These are phyloP conservation scores for Todiramphus saurophagus DNA, from an alignment of 2,113 vertebrate species.

Conservation along the genomic window DNA sequence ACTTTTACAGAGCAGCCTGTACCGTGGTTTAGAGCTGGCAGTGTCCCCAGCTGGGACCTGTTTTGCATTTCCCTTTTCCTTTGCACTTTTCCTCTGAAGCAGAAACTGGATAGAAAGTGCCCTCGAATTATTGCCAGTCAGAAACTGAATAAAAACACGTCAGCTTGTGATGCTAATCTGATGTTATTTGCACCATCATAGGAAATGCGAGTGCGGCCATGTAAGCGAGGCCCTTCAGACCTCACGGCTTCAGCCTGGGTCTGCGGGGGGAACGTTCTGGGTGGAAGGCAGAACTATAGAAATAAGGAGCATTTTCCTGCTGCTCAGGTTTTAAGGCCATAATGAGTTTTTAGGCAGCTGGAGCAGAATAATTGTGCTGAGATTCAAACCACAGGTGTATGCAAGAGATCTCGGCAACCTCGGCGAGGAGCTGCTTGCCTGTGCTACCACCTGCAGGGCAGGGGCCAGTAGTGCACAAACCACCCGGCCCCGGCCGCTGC, in stretches of 20 bases:
- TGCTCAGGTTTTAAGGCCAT: neutral
- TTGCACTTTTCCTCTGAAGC: neutral
- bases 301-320: fast-evolving
- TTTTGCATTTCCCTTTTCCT: neutral
- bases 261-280: too few relatives aligned
- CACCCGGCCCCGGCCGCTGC: neutral
- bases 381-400: too few relatives aligned
- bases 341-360: neutral
- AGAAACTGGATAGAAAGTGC: neutral
- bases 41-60: neutral
- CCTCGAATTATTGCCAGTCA: neutral
- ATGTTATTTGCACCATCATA: neutral
- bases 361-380: neutral
- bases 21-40: neutral
- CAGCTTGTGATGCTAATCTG: neutral
- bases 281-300: neutral
- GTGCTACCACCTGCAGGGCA: neutral
- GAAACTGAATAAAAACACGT: neutral
- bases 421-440: neutral
- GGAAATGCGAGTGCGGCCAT: neutral
- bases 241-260: neutral
- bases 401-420: fast-evolving
- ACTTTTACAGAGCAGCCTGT: neutral
- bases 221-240: too few relatives aligned
- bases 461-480: neutral